Percentiles rank a stretch among this genome's conserved stretches.
These are phyloP conservation scores for Eumaeus atala DNA, from an alignment of 1,140 invertebrate genomes.

Conservation along the genomic window DNA sequence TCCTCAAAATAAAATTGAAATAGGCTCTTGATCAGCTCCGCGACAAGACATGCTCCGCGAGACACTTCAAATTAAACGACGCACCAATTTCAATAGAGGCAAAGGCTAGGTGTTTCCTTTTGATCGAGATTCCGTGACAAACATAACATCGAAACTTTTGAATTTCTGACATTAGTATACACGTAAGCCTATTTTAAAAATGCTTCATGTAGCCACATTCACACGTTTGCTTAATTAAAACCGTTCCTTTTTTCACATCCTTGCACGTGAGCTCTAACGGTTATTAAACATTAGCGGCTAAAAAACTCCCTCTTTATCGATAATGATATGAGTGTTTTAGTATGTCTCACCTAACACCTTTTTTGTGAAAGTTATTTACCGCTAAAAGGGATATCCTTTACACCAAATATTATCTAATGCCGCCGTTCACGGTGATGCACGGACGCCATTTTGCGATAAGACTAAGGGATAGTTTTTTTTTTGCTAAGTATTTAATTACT, in stretches of 20 bases:
- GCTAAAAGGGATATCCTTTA: conserved; percentile 8
- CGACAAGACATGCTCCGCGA: too few species aligned
- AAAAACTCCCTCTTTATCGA: not conserved
- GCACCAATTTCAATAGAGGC: too few species aligned
- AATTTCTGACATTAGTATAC: too few species aligned
- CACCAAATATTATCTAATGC: conserved; percentile 5
- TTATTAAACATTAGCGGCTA: not conserved
- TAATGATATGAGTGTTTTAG: conserved; percentile 7
- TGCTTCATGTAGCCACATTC: not conserved
- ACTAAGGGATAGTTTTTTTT: too few species aligned
- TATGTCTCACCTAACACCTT: conserved; percentile 2
- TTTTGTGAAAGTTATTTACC: conserved; percentile 2
- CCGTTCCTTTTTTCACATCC: not conserved
- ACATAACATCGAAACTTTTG: too few species aligned
- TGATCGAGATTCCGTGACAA: too few species aligned
- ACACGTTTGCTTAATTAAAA: conserved; percentile 7
- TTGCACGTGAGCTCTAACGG: not conserved
- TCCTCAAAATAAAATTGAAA: too few species aligned
- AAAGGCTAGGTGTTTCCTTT: too few species aligned
- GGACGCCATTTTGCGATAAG: not conserved
- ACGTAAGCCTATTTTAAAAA: too few species aligned
- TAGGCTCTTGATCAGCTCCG: too few species aligned
- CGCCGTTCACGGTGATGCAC: not conserved
- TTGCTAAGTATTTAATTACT: too few species aligned
- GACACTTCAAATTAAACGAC: too few species aligned